Evolutionary conservation across 2,113 vertebrate genomes (phyloP), one percentile per base, ranked within the genome.

Genomic region (Muntiacus reevesi): DNA sequence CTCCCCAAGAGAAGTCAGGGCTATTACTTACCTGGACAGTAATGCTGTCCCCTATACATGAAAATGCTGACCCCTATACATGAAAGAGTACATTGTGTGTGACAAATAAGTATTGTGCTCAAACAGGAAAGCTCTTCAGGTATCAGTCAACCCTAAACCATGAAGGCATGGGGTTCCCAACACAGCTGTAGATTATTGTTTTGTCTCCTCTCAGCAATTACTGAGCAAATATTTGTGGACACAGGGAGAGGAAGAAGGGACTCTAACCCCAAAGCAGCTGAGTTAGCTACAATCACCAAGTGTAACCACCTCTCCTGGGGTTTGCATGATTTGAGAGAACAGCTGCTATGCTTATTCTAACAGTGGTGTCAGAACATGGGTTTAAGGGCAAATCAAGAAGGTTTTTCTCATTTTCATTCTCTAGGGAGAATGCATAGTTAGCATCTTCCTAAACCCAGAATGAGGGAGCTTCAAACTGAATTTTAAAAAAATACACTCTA

Each of bases 311-410:
- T 89, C 84, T 95, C 96, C 50, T 78, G 92, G 90, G 92, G 91
- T 96, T 97, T 90, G 33, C 67, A 60, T 85, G 60, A 85, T 87
- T 78, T 43, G 30, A 94, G 92, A 91, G 3, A 95, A 45, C 89
- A 95, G 95, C 92, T 96, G 94, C 81, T 96, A 23, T 57, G 87
- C 9, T 78, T 98, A 92, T 96, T 90, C 47, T 96, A 78, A 62
- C 27, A 86, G 16, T 95, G 19, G 28, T 47, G 4, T 60, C 62
- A 92, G 45, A 96, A 92, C 64, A 57, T 19, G 76, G 54, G 28
- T 95, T 96, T 60, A 59, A 64, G 60, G 17, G 74, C 89, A 85
- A 95, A 81, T 59, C 40, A 87, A 84, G 43, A 47, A 54, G 59
- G 15, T 40, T 90, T 86, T 93, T 52, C 28, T 91, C 28, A 62